Base-by-base conservation (phyloP, 2,888 invertebrate species). In the Meandrusa payeni region DNA sequence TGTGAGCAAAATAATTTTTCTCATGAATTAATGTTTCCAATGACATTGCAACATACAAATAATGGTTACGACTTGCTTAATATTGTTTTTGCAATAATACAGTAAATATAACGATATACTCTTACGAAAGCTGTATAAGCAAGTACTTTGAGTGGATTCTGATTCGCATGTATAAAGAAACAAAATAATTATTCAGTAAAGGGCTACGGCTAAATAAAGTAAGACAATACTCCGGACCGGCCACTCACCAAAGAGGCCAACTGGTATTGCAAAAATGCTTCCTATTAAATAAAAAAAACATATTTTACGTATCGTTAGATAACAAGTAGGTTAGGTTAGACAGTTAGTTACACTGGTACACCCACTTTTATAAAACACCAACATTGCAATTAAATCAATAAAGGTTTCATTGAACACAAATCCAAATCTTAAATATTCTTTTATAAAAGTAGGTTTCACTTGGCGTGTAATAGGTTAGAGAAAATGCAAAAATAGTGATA, bases 211-310 rank as follows among this genome's bases (percentile, higher is more conserved):
- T 69, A 73, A 66, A 60, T 54, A 61, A 67, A 64, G 57, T 51
- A 57, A 49, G 36, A 29, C 41, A 38, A 40, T 43, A 57, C 56
- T 52, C 51, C 50, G 61, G 34, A 61, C 71, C 69, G 67, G 78
- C 76, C 81, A 86, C 87, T 87, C 86, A 87, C 87, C 86, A 85
- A 70, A 50, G 82, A 79, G 83, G 85, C 81, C 79, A 83, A 71
- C 85, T 85, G 85, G 81, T 78, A 78, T 82, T 83, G 82, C 76
- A 83, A 83, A 82, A 72, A 87, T 56, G 83, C 75, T 75, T 86
- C 87, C 87, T 86, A 76, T 76, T 58, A 70, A 79, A 81, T 76
- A 76, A 70, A 85, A n/a, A 81, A 81, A 69, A 70, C 55, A 59
- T 55, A 62, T 61, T 65, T 73, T 65, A 69, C 53, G 59, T 60